Evolutionary conservation across 2,888 invertebrate genomes (phyloP).

Genomic region (Cataglyphis albicans): DNA sequence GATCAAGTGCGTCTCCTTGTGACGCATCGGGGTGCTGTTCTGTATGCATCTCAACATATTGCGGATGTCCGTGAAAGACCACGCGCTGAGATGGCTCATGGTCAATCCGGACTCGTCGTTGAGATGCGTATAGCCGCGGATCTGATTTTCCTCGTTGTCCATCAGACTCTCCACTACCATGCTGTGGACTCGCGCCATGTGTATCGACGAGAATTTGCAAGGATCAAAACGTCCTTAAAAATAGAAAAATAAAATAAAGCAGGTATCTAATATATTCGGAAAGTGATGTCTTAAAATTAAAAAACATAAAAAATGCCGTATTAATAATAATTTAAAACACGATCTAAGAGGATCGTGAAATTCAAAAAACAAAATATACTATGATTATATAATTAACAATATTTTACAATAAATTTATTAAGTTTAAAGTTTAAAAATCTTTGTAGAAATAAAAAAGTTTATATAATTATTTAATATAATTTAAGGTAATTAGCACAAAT

Average conservation of each 20-base stretch:
- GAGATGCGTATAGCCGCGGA: conserved; percentile 94
- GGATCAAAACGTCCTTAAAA: conserved; percentile 91
- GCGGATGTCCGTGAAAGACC: conserved; percentile 93
- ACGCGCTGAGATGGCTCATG: conserved; percentile 93
- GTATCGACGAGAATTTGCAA: conserved; percentile 91
- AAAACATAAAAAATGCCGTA: neutral
- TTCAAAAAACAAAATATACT: neutral
- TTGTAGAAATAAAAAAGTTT: neutral
- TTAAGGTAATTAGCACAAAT: neutral
- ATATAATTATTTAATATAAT: neutral
- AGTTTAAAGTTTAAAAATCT: neutral
- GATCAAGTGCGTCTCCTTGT: conserved; percentile 95
- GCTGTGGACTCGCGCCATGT: conserved; percentile 95
- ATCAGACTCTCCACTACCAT: conserved; percentile 94
- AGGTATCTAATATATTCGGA: neutral
- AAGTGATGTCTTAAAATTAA: neutral
- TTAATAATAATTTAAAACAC: neutral
- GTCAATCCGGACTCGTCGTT: conserved; percentile 94
- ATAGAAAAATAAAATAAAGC: neutral
- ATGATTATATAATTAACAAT: neutral
- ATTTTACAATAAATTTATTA: neutral
- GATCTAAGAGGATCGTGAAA: neutral
- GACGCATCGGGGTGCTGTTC: conserved; percentile 96
- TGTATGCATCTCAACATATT: conserved; percentile 93
- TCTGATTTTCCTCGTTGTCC: conserved; percentile 94